Evolutionary conservation across 1,140 invertebrate species (phyloP).

Genomic region (Nixonia krombeini): DNA sequence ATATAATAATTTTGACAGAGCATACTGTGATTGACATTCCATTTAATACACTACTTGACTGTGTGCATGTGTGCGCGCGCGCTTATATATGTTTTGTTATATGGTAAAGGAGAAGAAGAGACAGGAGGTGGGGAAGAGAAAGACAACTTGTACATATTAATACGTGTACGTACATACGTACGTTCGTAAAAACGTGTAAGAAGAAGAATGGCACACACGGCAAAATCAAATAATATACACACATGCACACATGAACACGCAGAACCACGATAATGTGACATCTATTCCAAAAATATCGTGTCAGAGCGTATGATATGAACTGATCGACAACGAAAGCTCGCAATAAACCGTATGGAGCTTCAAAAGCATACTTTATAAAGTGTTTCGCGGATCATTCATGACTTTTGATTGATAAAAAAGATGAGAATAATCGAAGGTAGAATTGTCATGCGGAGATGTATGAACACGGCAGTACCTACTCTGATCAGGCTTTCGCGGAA

Average conservation of each 20-base stretch:
- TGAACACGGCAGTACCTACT: constrained; percentile 47
- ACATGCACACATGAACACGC: constrained; percentile 28
- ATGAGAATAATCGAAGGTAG: constrained; percentile 13
- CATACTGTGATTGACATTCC: constrained; percentile 27
- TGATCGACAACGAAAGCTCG: neutral
- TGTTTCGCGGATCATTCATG: too few relatives aligned
- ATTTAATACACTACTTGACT: constrained; percentile 22
- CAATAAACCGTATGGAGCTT: neutral
- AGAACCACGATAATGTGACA: constrained; percentile 54
- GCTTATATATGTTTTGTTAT: neutral
- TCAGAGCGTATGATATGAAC: constrained; percentile 39
- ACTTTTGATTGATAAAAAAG: too few relatives aligned
- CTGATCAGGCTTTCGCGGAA: constrained; percentile 30
- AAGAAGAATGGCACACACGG: constrained; percentile 29
- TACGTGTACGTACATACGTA: neutral
- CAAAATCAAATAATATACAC: constrained; percentile 32
- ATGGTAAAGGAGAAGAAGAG: constrained; percentile 4
- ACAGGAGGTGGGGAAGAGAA: neutral
- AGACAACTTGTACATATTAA: neutral
- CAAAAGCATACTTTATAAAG: too few relatives aligned
- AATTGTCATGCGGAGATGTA: constrained; percentile 52
- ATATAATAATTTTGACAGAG: constrained; percentile 28
- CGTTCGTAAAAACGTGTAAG: constrained; percentile 5
- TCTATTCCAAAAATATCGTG: constrained; percentile 63
- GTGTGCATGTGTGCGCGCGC: constrained; percentile 1